A percentile compares a stretch with the other conserved stretches of the same genome.
Conservation (phyloP, 2,888 invertebrate genomes). For the Pilophorus perplexus region DNA sequence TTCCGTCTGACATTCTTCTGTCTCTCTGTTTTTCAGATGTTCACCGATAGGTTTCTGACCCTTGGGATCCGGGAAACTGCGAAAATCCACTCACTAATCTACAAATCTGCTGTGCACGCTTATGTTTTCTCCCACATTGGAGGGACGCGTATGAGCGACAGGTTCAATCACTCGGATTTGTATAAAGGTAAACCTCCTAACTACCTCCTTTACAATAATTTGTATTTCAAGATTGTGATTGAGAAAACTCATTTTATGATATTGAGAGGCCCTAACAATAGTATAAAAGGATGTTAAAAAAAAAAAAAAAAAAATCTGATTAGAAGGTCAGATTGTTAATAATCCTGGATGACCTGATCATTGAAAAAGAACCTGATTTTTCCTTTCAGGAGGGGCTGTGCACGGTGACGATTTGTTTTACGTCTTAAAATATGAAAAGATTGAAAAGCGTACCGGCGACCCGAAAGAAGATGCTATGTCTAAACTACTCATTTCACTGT, state of each 20-base stretch:
- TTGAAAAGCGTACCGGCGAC: background rate
- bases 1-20: background rate
- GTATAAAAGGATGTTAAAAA: too few species aligned
- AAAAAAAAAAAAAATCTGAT: too few species aligned
- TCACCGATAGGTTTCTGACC: constrained; percentile 1
- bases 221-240: too few species aligned
- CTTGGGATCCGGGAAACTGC: constrained; percentile 1
- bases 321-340: too few species aligned
- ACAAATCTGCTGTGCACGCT: constrained; percentile 14
- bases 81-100: constrained; percentile 3
- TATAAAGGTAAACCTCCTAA: too few species aligned
- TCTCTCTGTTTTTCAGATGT: constrained; percentile 14
- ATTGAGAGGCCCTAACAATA: too few species aligned
- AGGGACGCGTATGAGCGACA: constrained; percentile 1
- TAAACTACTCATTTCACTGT: background rate
- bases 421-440: background rate
- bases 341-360: too few species aligned
- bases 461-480: constrained; percentile 2
- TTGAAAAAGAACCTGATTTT: too few species aligned
- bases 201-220: too few species aligned
- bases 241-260: too few species aligned
- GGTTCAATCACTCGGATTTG: background rate
- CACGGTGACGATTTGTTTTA: constrained; percentile 20
- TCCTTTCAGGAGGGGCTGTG: constrained; percentile 15
- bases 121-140: constrained; percentile 10